phyloP scores from a whole-genome alignment of 2,797 vertebrate genomes.

The Oreonectes daqikongensis region DNA sequence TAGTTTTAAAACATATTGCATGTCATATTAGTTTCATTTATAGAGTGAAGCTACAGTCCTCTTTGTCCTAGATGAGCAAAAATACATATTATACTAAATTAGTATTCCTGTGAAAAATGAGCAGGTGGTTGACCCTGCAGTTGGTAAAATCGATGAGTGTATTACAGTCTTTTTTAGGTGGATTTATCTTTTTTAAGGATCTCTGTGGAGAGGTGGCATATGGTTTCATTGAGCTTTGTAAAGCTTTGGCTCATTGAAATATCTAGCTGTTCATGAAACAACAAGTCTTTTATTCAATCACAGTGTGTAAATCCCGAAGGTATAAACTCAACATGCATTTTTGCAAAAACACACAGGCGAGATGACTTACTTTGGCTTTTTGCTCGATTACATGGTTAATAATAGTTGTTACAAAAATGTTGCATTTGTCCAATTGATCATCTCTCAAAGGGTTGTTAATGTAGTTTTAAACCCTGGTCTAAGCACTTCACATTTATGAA shows the following conservation, averaged over 20 bases:
- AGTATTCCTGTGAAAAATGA: conserved; percentile 26
- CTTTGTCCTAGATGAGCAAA: background rate
- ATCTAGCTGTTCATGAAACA: conserved; percentile 19
- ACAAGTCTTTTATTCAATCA: conserved; percentile 39
- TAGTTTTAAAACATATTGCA: background rate
- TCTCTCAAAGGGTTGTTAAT: background rate
- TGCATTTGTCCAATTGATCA: background rate
- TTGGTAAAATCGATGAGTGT: conserved; percentile 37
- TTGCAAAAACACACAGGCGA: background rate
- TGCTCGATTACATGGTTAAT: conserved; percentile 11
- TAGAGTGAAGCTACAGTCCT: background rate
- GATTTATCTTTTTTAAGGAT: conserved; percentile 20
- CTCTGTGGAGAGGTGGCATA: conserved; percentile 23
- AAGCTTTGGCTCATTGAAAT: conserved; percentile 37
- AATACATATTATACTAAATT: conserved; percentile 20
- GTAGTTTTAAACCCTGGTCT: background rate
- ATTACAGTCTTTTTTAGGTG: conserved; percentile 21
- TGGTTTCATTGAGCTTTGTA: conserved; percentile 26
- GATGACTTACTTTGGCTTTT: background rate
- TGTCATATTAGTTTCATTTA: background rate
- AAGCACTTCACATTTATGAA: too few relatives aligned
- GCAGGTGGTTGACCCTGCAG: conserved; percentile 35
- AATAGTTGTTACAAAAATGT: background rate
- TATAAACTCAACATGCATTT: conserved; percentile 25
- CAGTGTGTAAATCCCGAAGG: conserved; percentile 18